Percentiles rank a stretch among this genome's conserved stretches.
phyloP scores from a whole-genome alignment of 2,888 invertebrate genomes.

The Acrocera orbiculus region DNA sequence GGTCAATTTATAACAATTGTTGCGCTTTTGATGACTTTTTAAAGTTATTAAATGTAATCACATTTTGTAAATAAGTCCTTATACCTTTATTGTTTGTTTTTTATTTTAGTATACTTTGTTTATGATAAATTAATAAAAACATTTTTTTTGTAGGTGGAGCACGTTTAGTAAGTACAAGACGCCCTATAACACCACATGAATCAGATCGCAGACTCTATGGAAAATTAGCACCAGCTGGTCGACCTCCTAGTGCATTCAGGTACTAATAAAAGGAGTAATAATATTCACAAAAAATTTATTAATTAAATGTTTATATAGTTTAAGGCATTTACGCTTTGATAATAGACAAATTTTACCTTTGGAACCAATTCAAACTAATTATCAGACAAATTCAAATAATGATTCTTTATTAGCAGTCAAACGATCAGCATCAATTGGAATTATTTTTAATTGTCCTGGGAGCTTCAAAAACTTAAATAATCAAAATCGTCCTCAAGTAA shows the following conservation, averaged over 20 bases:
- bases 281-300: background rate
- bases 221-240: constrained; percentile 33
- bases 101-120: too few relatives aligned
- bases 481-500: background rate
- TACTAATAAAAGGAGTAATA: constrained; percentile 21
- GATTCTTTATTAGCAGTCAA: constrained; percentile 6
- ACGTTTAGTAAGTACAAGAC: constrained; percentile 47
- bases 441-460: constrained; percentile 8
- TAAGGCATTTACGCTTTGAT: constrained; percentile 44
- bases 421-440: constrained; percentile 12
- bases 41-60: too few relatives aligned
- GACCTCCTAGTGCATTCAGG: constrained; percentile 66
- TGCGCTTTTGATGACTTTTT: too few relatives aligned
- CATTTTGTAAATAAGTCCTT: constrained; percentile 11
- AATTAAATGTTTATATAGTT: constrained; percentile 30
- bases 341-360: constrained; percentile 27
- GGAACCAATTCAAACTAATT: constrained; percentile 20
- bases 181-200: constrained; percentile 75
- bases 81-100: background rate
- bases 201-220: constrained; percentile 62
- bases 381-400: background rate
- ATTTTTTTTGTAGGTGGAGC: constrained; percentile 21
- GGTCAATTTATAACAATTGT: too few relatives aligned
- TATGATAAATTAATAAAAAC: too few relatives aligned
- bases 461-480: background rate